Evolutionary conservation across 2,797 vertebrate species (phyloP).

Genomic region (Sebastes alutus): DNA sequence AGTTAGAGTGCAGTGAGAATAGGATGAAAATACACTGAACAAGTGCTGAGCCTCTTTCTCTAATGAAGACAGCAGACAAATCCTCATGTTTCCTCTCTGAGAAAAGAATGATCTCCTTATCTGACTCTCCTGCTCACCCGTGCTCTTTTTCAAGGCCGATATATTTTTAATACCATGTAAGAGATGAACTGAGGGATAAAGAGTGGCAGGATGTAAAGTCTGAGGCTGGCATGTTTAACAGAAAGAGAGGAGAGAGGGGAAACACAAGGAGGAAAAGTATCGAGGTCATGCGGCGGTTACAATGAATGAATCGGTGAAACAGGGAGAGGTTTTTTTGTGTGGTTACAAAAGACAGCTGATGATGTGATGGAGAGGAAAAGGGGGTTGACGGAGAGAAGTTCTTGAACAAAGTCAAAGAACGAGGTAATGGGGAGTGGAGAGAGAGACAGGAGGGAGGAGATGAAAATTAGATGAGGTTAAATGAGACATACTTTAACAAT

Average conservation of each 20-base stretch:
- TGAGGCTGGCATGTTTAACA: slow-evolving; percentile 1
- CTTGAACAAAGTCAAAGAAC: slow-evolving; percentile 28
- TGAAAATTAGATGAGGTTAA: slow-evolving; percentile 28
- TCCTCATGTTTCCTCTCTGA: slow-evolving; percentile 27
- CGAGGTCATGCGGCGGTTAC: slow-evolving; percentile 7
- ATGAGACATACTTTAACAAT: slow-evolving; percentile 16
- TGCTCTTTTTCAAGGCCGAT: slow-evolving; percentile 24
- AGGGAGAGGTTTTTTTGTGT: slow-evolving; percentile 5
- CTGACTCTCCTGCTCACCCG: neutral
- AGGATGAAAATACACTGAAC: slow-evolving; percentile 30
- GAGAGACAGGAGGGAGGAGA: slow-evolving; percentile 11
- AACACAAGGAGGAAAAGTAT: neutral
- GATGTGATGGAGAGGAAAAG: neutral
- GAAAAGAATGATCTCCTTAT: slow-evolving; percentile 11
- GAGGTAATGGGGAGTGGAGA: neutral
- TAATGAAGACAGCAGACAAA: slow-evolving; percentile 44
- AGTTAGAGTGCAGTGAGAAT: neutral
- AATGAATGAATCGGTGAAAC: slow-evolving; percentile 11
- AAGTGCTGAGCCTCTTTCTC: slow-evolving; percentile 14
- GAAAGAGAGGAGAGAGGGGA: neutral
- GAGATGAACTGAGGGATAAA: slow-evolving; percentile 19
- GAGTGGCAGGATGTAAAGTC: slow-evolving; percentile 11
- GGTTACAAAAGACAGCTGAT: neutral
- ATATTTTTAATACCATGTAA: slow-evolving; percentile 46
- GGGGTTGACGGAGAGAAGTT: neutral